Evolutionary conservation across 2,888 invertebrate genomes (phyloP), one percentile per base, ranked within the genome.

Genomic region (Holacanthella duospinosa): DNA sequence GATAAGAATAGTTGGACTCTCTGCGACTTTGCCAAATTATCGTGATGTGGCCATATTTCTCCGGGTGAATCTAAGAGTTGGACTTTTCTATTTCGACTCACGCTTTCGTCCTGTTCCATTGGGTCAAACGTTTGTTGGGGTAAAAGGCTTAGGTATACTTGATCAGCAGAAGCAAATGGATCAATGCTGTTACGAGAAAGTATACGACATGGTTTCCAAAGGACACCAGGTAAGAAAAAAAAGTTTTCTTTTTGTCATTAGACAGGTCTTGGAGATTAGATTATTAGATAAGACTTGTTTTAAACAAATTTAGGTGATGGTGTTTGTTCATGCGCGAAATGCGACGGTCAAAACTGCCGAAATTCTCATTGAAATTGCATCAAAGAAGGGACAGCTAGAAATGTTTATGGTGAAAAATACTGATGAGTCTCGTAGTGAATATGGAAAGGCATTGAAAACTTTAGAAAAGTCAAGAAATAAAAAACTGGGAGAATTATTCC

Each of bases 21-120:
- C 97, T 0, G 99, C 99, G 12, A 99, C 99, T 0, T 79, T 99
- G 67, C 99, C 99, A 1, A 99, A 99, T 78, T 99, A 99, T 77
- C 78, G 92, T 2, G 97, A 99, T 79, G 96, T 99, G 28, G 94
- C 97, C 1, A 80, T 83, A 70, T 99, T 99, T 77, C 81, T 99
- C 16, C 82, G 91, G 21, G 99, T 99, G 0, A 96, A 96, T 79
- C 90, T 92, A 0, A 84, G 87, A 76, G 85, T 85, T 43, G 96
- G 96, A 0, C 79, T 97, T 1, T 97, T 94, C 78, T 96, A 87
- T 79, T 97, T 97, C 77, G 93, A 93, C 78, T 86, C 88, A 1
- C 84, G 94, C 3, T 95, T 93, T 77, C 84, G 99, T 1, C 97
- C 99, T 0, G 97, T 99, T 1, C 97, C 97, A 0, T 79, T 97